Percentiles rank a stretch among this genome's conserved stretches.
Evolutionary conservation across 2,797 vertebrate species (phyloP).

Genomic region (Fistularia tabacaria): DNA sequence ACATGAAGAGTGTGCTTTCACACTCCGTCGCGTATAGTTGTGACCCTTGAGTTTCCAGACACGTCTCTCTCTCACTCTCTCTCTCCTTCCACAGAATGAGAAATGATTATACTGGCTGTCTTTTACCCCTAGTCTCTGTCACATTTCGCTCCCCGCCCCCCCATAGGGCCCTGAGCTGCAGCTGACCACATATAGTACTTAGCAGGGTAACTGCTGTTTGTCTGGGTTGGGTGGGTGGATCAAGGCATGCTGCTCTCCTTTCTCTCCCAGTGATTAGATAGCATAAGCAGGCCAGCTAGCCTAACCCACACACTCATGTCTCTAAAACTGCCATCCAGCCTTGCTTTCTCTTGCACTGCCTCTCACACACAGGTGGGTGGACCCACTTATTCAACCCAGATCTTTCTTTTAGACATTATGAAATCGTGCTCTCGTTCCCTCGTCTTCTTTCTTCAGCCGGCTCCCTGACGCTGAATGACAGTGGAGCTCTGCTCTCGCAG

Average conservation of each 20-base stretch:
- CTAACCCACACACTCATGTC: slow-evolving; percentile 82
- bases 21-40: slow-evolving; percentile 23
- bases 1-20: slow-evolving; percentile 16
- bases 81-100: slow-evolving; percentile 39
- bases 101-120: slow-evolving; percentile 59
- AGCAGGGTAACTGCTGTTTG: slow-evolving; percentile 69
- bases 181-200: slow-evolving; percentile 58
- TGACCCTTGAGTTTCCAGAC: slow-evolving; percentile 51
- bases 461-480: slow-evolving; percentile 49
- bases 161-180: slow-evolving; percentile 51
- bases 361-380: slow-evolving; percentile 81
- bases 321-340: slow-evolving; percentile 73
- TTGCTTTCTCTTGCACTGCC: slow-evolving; percentile 68
- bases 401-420: slow-evolving; percentile 77
- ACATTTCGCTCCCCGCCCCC: slow-evolving; percentile 47
- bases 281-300: slow-evolving; percentile 71
- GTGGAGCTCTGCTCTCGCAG: slow-evolving; percentile 8
- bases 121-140: slow-evolving; percentile 61
- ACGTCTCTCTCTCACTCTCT: slow-evolving; percentile 39
- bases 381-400: slow-evolving; percentile 81
- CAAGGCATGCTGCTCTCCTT: slow-evolving; percentile 76
- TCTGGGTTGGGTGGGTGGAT: slow-evolving; percentile 79
- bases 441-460: slow-evolving; percentile 44
- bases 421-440: slow-evolving; percentile 62
- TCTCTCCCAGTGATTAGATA: slow-evolving; percentile 77